Evolutionary conservation across 2,113 vertebrate genomes (phyloP).

Genomic region (Perognathus longimembris): DNA sequence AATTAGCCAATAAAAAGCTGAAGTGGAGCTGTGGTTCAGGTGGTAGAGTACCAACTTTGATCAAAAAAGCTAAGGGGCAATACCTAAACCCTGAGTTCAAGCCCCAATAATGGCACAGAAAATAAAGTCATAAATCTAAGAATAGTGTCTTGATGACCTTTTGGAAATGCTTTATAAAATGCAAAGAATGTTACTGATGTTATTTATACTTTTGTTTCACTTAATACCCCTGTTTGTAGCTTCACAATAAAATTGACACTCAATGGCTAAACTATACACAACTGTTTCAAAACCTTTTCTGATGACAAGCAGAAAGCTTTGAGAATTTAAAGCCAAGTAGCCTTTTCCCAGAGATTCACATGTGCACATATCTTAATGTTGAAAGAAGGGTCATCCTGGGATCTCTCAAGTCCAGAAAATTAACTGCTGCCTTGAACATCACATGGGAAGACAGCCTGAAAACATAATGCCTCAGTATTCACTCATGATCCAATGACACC

Average conservation of each 20-base stretch:
- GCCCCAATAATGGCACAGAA: too few species aligned
- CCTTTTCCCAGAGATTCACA: constrained; percentile 7
- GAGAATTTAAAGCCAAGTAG: constrained; percentile 35
- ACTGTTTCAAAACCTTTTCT: background rate
- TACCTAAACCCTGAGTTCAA: too few species aligned
- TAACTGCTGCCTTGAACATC: background rate
- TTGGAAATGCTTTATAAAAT: constrained; percentile 37
- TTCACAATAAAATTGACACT: background rate
- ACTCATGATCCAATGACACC: background rate
- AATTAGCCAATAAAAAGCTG: too few species aligned
- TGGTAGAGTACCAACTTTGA: too few species aligned
- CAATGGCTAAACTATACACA: background rate
- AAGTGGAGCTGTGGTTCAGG: too few species aligned
- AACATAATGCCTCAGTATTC: background rate
- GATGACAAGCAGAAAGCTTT: background rate
- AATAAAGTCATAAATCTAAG: constrained; percentile 19
- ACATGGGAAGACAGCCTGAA: background rate
- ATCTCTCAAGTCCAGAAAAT: background rate
- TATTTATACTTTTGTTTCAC: constrained; percentile 4
- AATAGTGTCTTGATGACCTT: constrained; percentile 25
- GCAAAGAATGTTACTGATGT: constrained; percentile 43
- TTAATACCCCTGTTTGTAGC: background rate
- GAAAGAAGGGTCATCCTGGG: background rate
- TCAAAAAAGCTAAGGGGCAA: too few species aligned
- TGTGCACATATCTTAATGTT: background rate